Conservation (phyloP, 64 coral and sea anemone genomes). For the Platygyra sinensis region DNA sequence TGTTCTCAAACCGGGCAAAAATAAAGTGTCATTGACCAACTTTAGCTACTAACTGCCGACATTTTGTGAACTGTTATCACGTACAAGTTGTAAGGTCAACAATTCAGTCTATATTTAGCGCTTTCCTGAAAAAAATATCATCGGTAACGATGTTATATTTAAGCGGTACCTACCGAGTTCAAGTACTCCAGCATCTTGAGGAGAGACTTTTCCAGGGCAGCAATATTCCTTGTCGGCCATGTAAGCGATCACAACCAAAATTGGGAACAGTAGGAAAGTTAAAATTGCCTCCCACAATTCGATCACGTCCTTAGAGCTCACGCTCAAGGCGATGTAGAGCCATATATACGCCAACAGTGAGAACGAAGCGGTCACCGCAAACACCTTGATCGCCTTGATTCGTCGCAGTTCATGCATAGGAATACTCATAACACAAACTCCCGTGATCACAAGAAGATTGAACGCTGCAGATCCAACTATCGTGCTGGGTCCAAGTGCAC, state of each 20-base stretch:
- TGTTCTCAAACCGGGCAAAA: background rate
- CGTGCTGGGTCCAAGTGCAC: slow-evolving; percentile 88
- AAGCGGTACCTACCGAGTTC: slow-evolving; percentile 84
- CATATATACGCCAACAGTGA: slow-evolving; percentile 89
- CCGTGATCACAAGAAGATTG: slow-evolving; percentile 89
- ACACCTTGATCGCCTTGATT: slow-evolving; percentile 95
- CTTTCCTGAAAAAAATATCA: background rate
- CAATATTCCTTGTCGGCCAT: slow-evolving; percentile 95
- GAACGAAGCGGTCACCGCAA: slow-evolving; percentile 82
- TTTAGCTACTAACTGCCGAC: no score
- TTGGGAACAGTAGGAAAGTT: slow-evolving; percentile 90
- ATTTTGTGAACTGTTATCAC: slow-evolving; percentile 4
- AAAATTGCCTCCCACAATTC: slow-evolving; percentile 98
- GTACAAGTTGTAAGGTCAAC: slow-evolving; percentile 12
- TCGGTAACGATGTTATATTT: background rate
- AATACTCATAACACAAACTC: slow-evolving; percentile 88
- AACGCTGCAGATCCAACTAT: slow-evolving; percentile 99
- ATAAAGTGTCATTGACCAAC: background rate
- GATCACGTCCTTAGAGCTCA: slow-evolving; percentile 59
- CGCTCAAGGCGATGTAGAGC: slow-evolving; percentile 66
- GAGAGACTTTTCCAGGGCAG: slow-evolving; percentile 67
- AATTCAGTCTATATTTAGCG: slow-evolving; percentile 16
- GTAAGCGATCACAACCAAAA: slow-evolving; percentile 91
- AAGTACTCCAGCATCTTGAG: slow-evolving; percentile 75
- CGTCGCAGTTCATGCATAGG: slow-evolving; percentile 67